Base-by-base conservation (phyloP, 2,113 vertebrate genomes). In the Acanthochromis polyacanthus region DNA sequence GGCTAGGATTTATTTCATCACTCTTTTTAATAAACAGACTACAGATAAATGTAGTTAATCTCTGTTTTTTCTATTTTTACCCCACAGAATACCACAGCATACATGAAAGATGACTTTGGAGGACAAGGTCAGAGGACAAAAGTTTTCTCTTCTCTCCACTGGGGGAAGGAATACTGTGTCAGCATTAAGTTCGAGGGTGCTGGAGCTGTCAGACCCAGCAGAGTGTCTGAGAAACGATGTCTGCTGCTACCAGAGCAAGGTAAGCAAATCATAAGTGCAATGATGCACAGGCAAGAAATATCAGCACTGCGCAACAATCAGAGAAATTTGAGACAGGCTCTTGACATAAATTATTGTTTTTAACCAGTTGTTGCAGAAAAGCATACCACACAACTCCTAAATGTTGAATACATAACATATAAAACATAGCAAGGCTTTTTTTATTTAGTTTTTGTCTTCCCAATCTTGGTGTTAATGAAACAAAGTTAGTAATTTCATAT, bases 161-260 rank as follows among this genome's bases (percentile, higher is more conserved):
- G 80, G 77, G 87, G 85, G 5, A 84, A 16, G 48, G 59, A 82
- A 16, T 95, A 95, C 75, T 95, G 95, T 22, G 82, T 95, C 61
- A 81, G 71, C 17, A 5, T 93, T 23, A 77, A 19, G 52, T 83
- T 92, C 1, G 65, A 88, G 45, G 57, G 51, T 28, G 25, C 0
- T 0, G 68, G 71, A 30, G 28, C 3, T 30, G 0, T 0, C 0
- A 3, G 19, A 1, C 2, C 1, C 15, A 94, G 90, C 40, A 0
- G 2, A 0, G 16, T 58, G 4, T 93, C 93, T 1, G 5, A 64
- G 0, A 15, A 66, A 62, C 83, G 89, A 23, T 95, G 94, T 61
- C 62, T 93, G 46, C 17, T 9, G 16, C 80, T 93, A 7, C 90
- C 93, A 17, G 74, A 87, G 19, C 69, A 67, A 93, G 94, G 95